These are phyloP conservation scores for Theonella swinhoei DNA, from an alignment of 37 sponge, comb jelly and placozoan genomes.

Conservation along the genomic window DNA sequence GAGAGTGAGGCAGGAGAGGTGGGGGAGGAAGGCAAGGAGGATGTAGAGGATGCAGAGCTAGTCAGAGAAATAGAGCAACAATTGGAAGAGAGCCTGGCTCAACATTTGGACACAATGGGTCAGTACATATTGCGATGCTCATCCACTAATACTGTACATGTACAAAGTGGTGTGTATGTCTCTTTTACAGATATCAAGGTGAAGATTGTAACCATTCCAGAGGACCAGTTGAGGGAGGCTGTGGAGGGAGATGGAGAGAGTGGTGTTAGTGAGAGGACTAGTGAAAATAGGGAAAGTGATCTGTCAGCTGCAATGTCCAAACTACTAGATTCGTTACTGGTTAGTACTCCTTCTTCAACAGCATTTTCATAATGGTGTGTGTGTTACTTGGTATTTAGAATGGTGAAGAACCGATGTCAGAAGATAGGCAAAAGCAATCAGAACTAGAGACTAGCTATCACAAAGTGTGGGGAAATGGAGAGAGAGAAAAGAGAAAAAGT, in stretches of 20 bases:
- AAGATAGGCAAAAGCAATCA: constrained; percentile 8
- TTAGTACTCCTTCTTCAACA: background rate
- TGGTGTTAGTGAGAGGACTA: background rate
- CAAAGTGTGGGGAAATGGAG: constrained; percentile 9
- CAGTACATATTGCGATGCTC: background rate
- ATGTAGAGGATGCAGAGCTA: constrained; percentile 27
- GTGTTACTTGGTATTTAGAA: background rate
- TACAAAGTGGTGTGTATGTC: too few species aligned
- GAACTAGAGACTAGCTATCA: constrained; percentile 25
- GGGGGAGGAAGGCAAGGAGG: background rate
- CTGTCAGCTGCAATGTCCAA: background rate
- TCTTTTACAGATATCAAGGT: constrained; percentile 1
- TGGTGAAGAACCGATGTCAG: constrained; percentile 15
- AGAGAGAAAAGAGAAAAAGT: background rate
- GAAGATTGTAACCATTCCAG: background rate
- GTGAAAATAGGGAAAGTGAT: background rate
- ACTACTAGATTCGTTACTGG: constrained; percentile 2
- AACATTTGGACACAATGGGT: background rate
- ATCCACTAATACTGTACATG: background rate
- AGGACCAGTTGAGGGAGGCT: background rate
- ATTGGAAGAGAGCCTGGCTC: constrained; percentile 8
- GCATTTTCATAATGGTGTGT: background rate
- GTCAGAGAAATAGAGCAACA: constrained; percentile 26
- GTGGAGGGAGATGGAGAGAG: background rate
- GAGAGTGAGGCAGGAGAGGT: background rate